phyloP scores from a whole-genome alignment of 2,888 invertebrate genomes.

The Dolichopus griseipennis region DNA sequence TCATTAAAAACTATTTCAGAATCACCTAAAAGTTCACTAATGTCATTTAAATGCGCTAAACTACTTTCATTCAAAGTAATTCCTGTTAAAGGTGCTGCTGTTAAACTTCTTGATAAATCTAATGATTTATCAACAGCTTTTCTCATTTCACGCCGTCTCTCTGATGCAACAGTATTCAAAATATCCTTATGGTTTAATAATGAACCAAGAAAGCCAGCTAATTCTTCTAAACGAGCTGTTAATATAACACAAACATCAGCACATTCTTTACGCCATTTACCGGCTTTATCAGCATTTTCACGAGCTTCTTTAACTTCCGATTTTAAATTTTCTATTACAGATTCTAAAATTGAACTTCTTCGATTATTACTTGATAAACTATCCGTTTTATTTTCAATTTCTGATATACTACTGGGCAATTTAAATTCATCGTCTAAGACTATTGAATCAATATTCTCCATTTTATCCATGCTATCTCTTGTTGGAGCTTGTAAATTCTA shows the following conservation, averaged over 20 bases:
- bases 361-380: slow-evolving; percentile 13
- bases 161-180: slow-evolving; percentile 46
- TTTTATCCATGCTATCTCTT: slow-evolving; percentile 9
- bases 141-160: slow-evolving; percentile 47
- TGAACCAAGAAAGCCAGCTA: slow-evolving; percentile 53
- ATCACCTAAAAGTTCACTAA: slow-evolving; percentile 41
- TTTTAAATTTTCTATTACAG: slow-evolving; percentile 28
- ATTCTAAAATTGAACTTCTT: slow-evolving; percentile 27
- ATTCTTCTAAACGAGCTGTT: slow-evolving; percentile 50
- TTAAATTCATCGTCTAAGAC: background rate
- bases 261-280: slow-evolving; percentile 38
- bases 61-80: slow-evolving; percentile 46
- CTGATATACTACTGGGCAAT: slow-evolving; percentile 19
- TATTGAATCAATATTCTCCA: background rate
- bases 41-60: slow-evolving; percentile 44
- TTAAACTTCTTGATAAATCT: slow-evolving; percentile 47
- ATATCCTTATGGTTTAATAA: slow-evolving; percentile 49
- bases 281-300: slow-evolving; percentile 32
- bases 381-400: background rate
- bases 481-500: slow-evolving; percentile 21
- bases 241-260: slow-evolving; percentile 42
- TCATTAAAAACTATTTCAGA: slow-evolving; percentile 19
- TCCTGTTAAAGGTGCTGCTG: slow-evolving; percentile 38
- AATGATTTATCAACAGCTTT: slow-evolving; percentile 49
- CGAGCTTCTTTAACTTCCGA: slow-evolving; percentile 31